Evolutionary conservation across 2,113 vertebrate species (phyloP).

Genomic region (Megaptera novaeangliae): DNA sequence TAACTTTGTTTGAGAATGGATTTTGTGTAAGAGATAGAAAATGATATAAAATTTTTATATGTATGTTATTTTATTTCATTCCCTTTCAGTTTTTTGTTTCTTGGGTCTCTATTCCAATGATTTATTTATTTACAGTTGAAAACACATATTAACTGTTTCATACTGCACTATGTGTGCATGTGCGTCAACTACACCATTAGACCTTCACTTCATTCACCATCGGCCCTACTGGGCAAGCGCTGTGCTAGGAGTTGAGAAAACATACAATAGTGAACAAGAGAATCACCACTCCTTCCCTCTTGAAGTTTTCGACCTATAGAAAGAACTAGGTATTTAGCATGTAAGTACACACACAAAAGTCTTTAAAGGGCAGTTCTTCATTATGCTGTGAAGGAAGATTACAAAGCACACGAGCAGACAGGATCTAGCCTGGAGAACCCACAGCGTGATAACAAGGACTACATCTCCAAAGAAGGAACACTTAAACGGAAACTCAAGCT

Average conservation of each 20-base stretch:
- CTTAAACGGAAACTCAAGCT: background rate
- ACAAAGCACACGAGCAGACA: background rate
- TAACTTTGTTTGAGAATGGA: background rate
- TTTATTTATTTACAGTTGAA: background rate
- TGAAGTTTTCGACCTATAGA: too few relatives aligned
- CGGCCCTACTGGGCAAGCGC: background rate
- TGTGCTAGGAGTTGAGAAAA: background rate
- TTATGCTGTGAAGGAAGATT: background rate
- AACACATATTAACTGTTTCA: background rate
- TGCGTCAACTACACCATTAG: background rate
- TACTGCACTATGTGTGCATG: fast-evolving
- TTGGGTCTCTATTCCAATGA: background rate
- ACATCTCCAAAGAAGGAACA: background rate
- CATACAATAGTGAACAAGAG: background rate
- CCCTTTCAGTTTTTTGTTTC: background rate
- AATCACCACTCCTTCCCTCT: background rate
- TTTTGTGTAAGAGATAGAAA: background rate
- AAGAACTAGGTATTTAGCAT: background rate
- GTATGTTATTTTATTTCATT: background rate
- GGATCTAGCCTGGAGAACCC: background rate
- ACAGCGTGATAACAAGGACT: background rate
- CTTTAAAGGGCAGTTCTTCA: background rate
- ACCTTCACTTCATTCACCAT: background rate
- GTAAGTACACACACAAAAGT: fast-evolving
- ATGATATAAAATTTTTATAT: background rate